Base-by-base conservation (phyloP, 2,888 invertebrate genomes). In the Isoperla grammatica region DNA sequence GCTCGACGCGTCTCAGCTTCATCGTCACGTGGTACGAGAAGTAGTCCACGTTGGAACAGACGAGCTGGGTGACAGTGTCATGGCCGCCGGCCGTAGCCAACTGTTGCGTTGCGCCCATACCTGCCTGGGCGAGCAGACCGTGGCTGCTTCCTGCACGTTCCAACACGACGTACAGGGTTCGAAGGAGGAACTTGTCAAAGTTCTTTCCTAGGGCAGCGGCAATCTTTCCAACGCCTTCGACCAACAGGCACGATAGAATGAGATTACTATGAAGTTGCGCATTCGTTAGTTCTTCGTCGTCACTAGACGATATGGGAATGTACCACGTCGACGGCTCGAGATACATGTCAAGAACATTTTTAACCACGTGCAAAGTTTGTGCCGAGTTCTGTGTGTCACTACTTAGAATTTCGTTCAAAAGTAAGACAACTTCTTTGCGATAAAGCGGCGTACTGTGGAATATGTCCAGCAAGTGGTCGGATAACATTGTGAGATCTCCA, bases 41-140 rank as follows among this genome's bases (percentile, higher is more conserved):
- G 70, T 88, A 90, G 72, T 90, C 89, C 0, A 85, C 81, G 70
- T 90, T 88, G 39, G 73, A 69, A 55, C 79, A 79, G 61, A 91
- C 79, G 19, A 90, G 78, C n/a, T 81, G 79, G 0, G 79, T 76
- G 2, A 85, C 79, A 8, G 57, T 72, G 0, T 68, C 64, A 69
- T 81, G 80, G 0, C 78, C 79, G 65, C 84, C 78, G 0, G 86
- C 82, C 37, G 67, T 60, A 8, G 85, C 80, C 22, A 88, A 78
- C 46, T 43, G 60, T 59, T 66, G 67, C 40, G 67, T 65, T 8
- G 62, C 60, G 15, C 66, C 61, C 56, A 57, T 61, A 58, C 68
- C 68, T 43, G 68, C 68, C 12, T 56, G 55, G 17, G 68, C 61
- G 5, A 69, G 42, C 11, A 66, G 53, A 17, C 61, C 62, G 12